Evolutionary conservation across 2,797 vertebrate genomes (phyloP), one percentile per base, ranked within the genome.

Genomic region (Paedocypris micromegethes): DNA sequence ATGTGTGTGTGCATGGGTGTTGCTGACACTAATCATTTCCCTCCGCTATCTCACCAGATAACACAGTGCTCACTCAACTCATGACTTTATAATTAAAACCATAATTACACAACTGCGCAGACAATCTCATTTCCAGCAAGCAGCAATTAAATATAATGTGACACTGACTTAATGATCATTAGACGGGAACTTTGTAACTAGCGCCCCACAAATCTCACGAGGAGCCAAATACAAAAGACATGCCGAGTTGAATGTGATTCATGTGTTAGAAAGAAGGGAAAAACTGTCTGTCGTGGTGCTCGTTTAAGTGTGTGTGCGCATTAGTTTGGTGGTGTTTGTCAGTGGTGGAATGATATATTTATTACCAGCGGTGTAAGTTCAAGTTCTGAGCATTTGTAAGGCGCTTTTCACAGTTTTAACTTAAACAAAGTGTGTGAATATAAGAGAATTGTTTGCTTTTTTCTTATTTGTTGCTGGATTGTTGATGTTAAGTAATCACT

Each of bases 141-240:
- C 58, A 66, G 69, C 69, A 72, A 72, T 77, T 77, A 70, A 75
- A 77, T 72, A 67, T 72, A 77, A 75, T 59, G 66, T 75, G 72
- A 75, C 76, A 66, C n/a, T 69, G 72, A 73, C 70, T 69, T 72
- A 77, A 74, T 74, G 72, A 69, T 77, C 65, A 74, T 77, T 74
- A 77, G 44, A 62, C 61, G 61, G 57, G 68, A 77, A 68, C 68
- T 77, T 68, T 68, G 61, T 65, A 66, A 72, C 60, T 53, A 44
- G 64, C 75, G 66, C 61, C 65, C 45, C 56, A 46, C 38, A 48
- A 63, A 72, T 53, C 68, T 75, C 64, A 52, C 37, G 68, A 70
- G 73, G 56, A 59, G 53, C 47, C 53, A 56, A 71, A 67, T n/a
- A 55, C 68, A 50, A 54, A 63, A 58, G 56, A 54, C 62, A 46